phyloP scores from a whole-genome alignment of 2,888 invertebrate genomes.

The Frankliniella fusca region DNA sequence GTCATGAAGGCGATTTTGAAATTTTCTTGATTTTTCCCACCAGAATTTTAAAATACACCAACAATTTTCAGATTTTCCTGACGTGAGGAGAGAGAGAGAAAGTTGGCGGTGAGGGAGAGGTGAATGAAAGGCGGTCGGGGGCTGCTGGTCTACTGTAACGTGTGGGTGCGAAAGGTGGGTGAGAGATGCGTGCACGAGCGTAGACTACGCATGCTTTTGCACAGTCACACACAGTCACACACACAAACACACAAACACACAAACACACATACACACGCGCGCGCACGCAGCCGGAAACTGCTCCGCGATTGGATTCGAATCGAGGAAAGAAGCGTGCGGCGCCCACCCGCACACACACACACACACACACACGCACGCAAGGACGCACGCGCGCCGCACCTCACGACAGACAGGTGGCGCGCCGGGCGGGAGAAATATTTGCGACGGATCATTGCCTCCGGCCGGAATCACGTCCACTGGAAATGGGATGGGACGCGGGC shows the following conservation, averaged over 20 bases:
- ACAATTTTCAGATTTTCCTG: too few species aligned
- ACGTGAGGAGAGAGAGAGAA: slow-evolving; percentile 31
- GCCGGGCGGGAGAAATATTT: slow-evolving; percentile 6
- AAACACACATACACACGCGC: too few species aligned
- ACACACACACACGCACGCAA: too few species aligned
- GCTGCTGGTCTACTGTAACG: not conserved
- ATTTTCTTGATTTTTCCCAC: too few species aligned
- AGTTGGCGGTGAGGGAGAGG: not conserved
- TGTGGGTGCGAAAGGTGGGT: slow-evolving; percentile 1
- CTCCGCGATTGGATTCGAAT: not conserved
- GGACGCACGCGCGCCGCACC: not conserved
- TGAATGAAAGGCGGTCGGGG: too few species aligned
- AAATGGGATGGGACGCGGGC: not conserved
- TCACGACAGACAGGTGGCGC: not conserved
- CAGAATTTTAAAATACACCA: too few species aligned
- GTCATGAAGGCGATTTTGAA: too few species aligned
- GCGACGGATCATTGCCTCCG: slow-evolving; percentile 19
- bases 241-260: too few species aligned
- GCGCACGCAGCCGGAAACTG: slow-evolving; percentile 17
- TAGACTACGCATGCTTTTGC: too few species aligned
- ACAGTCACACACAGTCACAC: too few species aligned
- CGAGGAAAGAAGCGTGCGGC: not conserved
- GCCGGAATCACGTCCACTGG: not conserved
- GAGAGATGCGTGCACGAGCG: slow-evolving; percentile 26
- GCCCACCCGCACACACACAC: too few species aligned